phyloP scores from a whole-genome alignment of 2,888 invertebrate genomes.

The Tetheella fluctuosa region DNA sequence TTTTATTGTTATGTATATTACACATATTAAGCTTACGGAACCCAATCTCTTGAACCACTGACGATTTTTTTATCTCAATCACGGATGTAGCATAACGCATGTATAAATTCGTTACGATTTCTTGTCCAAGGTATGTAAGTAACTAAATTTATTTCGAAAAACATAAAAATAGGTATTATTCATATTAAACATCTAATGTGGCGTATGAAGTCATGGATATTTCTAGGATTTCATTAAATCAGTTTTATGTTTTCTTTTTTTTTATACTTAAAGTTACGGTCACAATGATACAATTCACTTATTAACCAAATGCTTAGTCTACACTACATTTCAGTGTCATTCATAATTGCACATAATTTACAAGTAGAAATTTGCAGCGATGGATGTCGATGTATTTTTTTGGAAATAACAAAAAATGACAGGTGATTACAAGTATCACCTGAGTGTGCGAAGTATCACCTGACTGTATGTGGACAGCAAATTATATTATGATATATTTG shows the following conservation, averaged over 20 bases:
- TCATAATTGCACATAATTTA: constrained; percentile 16
- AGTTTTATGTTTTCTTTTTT: not conserved
- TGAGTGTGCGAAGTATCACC: constrained; percentile 11
- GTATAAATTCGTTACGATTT: constrained; percentile 61
- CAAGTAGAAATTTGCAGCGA: constrained; percentile 12
- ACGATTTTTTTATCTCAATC: constrained; percentile 35
- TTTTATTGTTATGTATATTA: no score
- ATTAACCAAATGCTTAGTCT: not conserved
- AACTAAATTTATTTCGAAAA: constrained; percentile 45
- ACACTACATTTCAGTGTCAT: constrained; percentile 3
- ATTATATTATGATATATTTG: constrained; percentile 34
- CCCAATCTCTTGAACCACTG: constrained; percentile 18
- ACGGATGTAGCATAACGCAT: constrained; percentile 55
- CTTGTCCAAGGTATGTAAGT: constrained; percentile 28
- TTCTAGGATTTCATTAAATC: not conserved
- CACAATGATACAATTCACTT: not conserved
- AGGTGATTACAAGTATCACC: constrained; percentile 29
- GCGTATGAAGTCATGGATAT: constrained; percentile 10
- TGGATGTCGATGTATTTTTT: constrained; percentile 15
- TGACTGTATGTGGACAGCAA: constrained; percentile 24
- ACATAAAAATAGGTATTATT: constrained; percentile 38
- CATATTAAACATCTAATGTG: constrained; percentile 15
- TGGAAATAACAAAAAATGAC: constrained; percentile 29
- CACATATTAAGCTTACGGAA: constrained; percentile 27
- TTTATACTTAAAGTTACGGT: not conserved